Percentiles rank a stretch among this genome's conserved stretches.
phyloP scores from a whole-genome alignment of 2,113 vertebrate genomes.

The Lasiurus borealis region DNA sequence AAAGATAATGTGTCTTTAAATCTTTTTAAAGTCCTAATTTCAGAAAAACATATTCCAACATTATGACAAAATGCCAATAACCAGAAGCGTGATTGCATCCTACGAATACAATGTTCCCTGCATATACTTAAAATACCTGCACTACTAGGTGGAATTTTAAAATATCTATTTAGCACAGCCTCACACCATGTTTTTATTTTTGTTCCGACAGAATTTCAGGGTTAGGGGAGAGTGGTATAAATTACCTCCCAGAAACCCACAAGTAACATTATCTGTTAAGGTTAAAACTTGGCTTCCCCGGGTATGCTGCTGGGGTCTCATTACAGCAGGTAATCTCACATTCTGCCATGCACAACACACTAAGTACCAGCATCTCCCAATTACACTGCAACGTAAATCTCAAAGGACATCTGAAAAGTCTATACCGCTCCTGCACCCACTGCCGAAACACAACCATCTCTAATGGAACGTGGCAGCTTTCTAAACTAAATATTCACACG shows the following conservation, averaged over 20 bases:
- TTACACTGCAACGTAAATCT: constrained; percentile 79
- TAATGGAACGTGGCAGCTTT: constrained; percentile 82
- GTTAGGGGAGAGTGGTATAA: constrained; percentile 67
- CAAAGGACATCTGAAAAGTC: constrained; percentile 80
- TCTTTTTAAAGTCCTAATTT: constrained; percentile 19
- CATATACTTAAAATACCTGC: constrained; percentile 34
- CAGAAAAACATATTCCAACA: constrained; percentile 14
- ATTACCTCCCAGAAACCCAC: constrained; percentile 75
- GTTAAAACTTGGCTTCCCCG: constrained; percentile 75
- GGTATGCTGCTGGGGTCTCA: constrained; percentile 81
- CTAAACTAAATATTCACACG: constrained; percentile 79
- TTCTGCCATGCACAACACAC: constrained; percentile 74
- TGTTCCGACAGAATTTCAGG: constrained; percentile 55
- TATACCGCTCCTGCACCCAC: constrained; percentile 75
- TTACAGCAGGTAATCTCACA: constrained; percentile 78
- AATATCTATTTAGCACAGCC: constrained; percentile 49
- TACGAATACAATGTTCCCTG: background rate
- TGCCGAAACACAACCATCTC: constrained; percentile 64
- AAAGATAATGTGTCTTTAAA: constrained; percentile 34
- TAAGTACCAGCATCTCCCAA: constrained; percentile 79
- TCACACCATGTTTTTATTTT: background rate
- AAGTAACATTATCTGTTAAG: constrained; percentile 72
- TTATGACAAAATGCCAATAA: background rate
- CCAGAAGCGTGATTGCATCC: background rate
- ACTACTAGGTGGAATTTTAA: constrained; percentile 55